Base-by-base conservation (phyloP, 2,888 invertebrate genomes). In the Pammene aurita region DNA sequence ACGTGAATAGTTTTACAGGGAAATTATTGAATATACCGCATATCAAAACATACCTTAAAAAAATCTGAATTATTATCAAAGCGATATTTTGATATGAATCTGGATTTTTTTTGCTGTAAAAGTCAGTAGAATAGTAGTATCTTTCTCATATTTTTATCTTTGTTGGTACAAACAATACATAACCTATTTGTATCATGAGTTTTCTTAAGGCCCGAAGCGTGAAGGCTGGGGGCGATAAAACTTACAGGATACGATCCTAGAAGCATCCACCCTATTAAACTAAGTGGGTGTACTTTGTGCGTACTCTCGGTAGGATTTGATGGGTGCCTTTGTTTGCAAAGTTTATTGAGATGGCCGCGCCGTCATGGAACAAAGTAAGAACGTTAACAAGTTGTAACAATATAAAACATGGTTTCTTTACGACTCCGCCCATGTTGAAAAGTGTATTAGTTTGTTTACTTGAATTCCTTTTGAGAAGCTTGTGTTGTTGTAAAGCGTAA, bases 211-310 rank as follows among this genome's bases (percentile, higher is more conserved):
- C 10, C 11, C 35, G 16, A 42, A 42, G 57, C 57, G 18, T 26
- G 13, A 63, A 18, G 35, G 5, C 63, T 63, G 16, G 14, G 34
- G 35, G 7, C 57, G 26, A 48, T 66, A 66, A 66, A 57, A 66
- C 50, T n/a, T 58, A 6, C 57, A 50, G 65, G 48, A 57, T 48
- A 58, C 48, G 56, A 41, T n/a, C 35, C 38, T 48, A 58, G 48
- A 48, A 64, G 44, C 44, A 35, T 55, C 55, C 14, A 42, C 41
- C 34, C 50, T 26, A 57, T 57, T 57, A 66, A 10, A 18, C 18
- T 56, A 56, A 62, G 52, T 62, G 62, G 18, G 10, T 7, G 18
- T 55, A 65, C 65, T 65, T 56, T 48, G 64, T 65, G 34, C 16
- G n/a, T 52, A 41, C 41, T 62, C 41, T 18, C 10, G 7, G n/a